phyloP scores from a whole-genome alignment of 2,888 invertebrate genomes.

The Herminia tarsipennalis region DNA sequence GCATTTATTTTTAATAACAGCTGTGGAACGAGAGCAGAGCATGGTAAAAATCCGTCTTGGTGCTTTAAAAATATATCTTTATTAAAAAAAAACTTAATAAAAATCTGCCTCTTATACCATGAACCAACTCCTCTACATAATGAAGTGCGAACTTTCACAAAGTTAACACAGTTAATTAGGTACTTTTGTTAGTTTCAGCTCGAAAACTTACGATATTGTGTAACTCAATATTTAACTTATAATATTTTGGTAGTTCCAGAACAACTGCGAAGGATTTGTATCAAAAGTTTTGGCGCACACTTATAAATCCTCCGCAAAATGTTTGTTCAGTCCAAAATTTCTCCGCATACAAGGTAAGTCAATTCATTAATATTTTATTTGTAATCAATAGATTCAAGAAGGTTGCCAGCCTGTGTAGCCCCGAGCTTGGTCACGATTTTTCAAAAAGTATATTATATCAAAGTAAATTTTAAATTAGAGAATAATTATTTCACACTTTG shows the following conservation, averaged over 20 bases:
- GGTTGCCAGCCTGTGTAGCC: too few species aligned
- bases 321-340: background rate
- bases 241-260: slow-evolving; percentile 22
- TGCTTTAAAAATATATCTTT: too few species aligned
- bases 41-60: too few species aligned
- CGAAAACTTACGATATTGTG: slow-evolving; percentile 24
- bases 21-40: too few species aligned
- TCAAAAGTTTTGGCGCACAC: slow-evolving; percentile 4
- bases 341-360: background rate
- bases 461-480: too few species aligned
- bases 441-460: too few species aligned
- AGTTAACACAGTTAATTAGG: slow-evolving; percentile 34
- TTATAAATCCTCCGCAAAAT: slow-evolving; percentile 1
- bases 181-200: slow-evolving; percentile 32
- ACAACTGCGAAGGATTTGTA: slow-evolving; percentile 12
- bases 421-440: too few species aligned
- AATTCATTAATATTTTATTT: too few species aligned
- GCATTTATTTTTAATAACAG: too few species aligned
- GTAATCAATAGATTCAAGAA: too few species aligned
- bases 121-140: slow-evolving; percentile 16
- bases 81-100: background rate
- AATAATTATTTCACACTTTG: too few species aligned
- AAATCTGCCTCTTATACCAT: background rate
- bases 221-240: slow-evolving; percentile 14
- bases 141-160: slow-evolving; percentile 28